Evolutionary conservation across 2,797 vertebrate species (phyloP).

Genomic region (Pantherophis alleghaniensis): DNA sequence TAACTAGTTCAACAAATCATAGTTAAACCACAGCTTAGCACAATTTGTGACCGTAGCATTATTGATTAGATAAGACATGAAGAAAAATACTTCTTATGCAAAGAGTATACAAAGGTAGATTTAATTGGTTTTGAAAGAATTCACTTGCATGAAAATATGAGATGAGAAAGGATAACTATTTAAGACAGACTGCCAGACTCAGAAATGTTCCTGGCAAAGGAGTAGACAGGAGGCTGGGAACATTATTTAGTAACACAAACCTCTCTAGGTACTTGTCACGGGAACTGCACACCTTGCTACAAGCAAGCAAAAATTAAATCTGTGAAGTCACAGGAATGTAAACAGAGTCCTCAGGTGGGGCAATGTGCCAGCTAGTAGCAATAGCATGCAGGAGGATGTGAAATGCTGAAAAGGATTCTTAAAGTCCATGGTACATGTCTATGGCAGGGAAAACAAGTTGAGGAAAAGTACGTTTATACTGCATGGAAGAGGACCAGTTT

Average conservation of each 20-base stretch:
- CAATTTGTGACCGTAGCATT: neutral
- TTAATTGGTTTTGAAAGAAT: neutral
- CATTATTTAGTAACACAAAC: neutral
- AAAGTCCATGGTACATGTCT: neutral
- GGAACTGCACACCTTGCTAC: conserved; percentile 3
- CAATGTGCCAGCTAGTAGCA: neutral
- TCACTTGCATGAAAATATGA: neutral
- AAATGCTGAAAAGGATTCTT: neutral
- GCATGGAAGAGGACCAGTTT: neutral
- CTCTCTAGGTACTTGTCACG: neutral
- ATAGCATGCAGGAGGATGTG: neutral
- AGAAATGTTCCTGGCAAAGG: conserved; percentile 4
- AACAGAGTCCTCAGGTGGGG: conserved; percentile 12
- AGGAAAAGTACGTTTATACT: neutral
- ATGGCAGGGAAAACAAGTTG: neutral
- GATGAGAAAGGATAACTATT: neutral
- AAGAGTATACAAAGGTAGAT: neutral
- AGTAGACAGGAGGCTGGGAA: neutral
- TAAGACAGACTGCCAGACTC: neutral
- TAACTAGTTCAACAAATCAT: neutral
- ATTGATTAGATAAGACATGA: neutral
- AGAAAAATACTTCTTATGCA: neutral
- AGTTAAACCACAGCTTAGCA: neutral
- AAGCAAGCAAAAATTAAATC: conserved; percentile 25
- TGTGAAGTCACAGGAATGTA: conserved; percentile 1